These are phyloP conservation scores for Portevinia maculata DNA, from an alignment of 2,888 invertebrate genomes.

Conservation along the genomic window DNA sequence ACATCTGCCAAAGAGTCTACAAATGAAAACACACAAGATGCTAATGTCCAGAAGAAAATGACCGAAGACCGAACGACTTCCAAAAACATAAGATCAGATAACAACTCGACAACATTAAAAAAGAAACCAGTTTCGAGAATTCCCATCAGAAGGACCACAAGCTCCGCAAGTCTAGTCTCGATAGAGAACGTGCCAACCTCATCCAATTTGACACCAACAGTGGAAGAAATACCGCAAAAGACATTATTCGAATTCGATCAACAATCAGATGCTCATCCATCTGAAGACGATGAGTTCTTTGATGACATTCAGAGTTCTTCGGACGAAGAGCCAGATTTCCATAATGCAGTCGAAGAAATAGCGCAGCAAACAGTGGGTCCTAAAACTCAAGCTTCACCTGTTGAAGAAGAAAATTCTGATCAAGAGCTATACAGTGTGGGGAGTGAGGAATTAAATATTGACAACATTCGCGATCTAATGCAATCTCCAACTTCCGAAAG, in stretches of 20 bases:
- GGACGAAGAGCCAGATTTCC: conserved; percentile 74
- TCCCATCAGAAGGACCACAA: conserved; percentile 77
- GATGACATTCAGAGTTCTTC: conserved; percentile 78
- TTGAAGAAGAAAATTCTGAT: conserved; percentile 76
- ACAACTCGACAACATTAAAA: conserved; percentile 1
- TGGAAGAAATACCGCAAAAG: not conserved
- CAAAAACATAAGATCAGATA: too few relatives aligned
- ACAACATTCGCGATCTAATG: conserved; percentile 53
- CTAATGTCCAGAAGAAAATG: not conserved
- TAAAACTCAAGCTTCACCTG: not conserved
- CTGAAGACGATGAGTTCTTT: conserved; percentile 77
- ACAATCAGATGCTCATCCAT: not conserved
- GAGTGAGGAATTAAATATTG: conserved; percentile 75
- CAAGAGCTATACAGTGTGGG: conserved; percentile 78
- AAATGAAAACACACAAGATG: not conserved
- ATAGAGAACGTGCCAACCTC: conserved; percentile 23
- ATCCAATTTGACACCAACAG: conserved; percentile 6
- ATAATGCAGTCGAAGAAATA: conserved; percentile 53
- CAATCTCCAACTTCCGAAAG: conserved; percentile 75
- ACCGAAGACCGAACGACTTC: not conserved
- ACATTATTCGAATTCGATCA: conserved; percentile 14
- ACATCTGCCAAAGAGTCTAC: too few relatives aligned
- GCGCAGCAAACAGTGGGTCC: conserved; percentile 2
- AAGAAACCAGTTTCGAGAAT: conserved; percentile 77
- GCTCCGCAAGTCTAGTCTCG: conserved; percentile 75